Evolutionary conservation across 37 sponge, comb jelly and placozoan genomes (phyloP).

Genomic region (Theonella swinhoei): DNA sequence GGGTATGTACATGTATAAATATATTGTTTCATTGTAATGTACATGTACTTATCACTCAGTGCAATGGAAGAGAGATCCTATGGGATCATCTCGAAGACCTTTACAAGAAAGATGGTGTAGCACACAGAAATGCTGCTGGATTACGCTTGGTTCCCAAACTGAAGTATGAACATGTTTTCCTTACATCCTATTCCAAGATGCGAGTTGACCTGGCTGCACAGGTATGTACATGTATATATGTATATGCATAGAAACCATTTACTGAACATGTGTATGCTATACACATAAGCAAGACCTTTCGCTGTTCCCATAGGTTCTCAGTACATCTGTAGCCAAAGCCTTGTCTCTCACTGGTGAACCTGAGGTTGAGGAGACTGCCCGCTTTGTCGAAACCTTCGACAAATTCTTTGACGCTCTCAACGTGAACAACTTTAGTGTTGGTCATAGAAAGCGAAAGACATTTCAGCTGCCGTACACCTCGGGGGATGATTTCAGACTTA

Average conservation of each 20-base stretch:
- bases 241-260: no score
- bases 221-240: no score
- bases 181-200: constrained; percentile 49
- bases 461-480: constrained; percentile 34
- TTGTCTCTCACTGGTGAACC: not conserved
- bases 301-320: constrained; percentile 18
- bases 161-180: constrained; percentile 28
- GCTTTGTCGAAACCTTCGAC: constrained; percentile 11
- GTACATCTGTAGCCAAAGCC: constrained; percentile 18
- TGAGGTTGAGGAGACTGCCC: constrained; percentile 32
- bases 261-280: no score
- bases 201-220: constrained; percentile 25
- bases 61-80: no score
- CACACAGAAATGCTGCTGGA: not conserved
- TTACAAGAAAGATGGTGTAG: constrained; percentile 1
- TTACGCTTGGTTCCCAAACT: constrained; percentile 30
- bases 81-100: not conserved
- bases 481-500: constrained; percentile 21
- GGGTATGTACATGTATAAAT: constrained; percentile 19
- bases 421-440: constrained; percentile 3
- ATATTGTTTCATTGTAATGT: not conserved
- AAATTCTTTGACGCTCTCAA: constrained; percentile 50
- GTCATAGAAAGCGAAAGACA: constrained; percentile 13
- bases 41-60: not conserved
- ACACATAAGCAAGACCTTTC: no score